phyloP scores from a whole-genome alignment of 1,140 invertebrate genomes.

The Dolichoris vasculosae region DNA sequence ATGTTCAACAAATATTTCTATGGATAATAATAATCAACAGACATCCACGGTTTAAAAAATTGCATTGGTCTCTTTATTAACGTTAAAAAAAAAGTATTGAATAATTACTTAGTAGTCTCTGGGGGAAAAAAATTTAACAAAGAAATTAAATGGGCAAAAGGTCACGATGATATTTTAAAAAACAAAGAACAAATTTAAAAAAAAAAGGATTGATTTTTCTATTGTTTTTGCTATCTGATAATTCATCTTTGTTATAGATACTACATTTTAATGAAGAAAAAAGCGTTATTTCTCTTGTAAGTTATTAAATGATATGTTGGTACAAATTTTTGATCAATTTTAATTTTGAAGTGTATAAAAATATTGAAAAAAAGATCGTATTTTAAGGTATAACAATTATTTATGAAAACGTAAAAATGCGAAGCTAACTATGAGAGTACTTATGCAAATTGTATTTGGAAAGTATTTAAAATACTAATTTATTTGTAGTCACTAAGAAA shows the following conservation, averaged over 20 bases:
- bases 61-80: not conserved
- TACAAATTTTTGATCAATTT: constrained; percentile 25
- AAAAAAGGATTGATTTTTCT: not conserved
- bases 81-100: not conserved
- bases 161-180: not conserved
- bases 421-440: constrained; percentile 51
- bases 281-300: not conserved
- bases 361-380: not conserved
- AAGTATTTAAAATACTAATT: constrained; percentile 71
- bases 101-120: not conserved
- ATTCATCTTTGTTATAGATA: constrained; percentile 18
- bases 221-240: constrained; percentile 21
- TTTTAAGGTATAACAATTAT: not conserved
- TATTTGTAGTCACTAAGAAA: constrained; percentile 68
- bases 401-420: constrained; percentile 20
- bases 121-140: not conserved
- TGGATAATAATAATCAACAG: constrained; percentile 71
- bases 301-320: not conserved
- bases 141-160: not conserved
- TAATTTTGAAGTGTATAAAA: constrained; percentile 7
- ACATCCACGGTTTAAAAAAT: constrained; percentile 65
- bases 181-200: not conserved
- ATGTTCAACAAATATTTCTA: constrained; percentile 75
- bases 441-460: constrained; percentile 52
- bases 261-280: not conserved